Percentiles rank a stretch among this genome's conserved stretches.
phyloP scores from a whole-genome alignment of 2,113 vertebrate species.

The Podarcis muralis region DNA sequence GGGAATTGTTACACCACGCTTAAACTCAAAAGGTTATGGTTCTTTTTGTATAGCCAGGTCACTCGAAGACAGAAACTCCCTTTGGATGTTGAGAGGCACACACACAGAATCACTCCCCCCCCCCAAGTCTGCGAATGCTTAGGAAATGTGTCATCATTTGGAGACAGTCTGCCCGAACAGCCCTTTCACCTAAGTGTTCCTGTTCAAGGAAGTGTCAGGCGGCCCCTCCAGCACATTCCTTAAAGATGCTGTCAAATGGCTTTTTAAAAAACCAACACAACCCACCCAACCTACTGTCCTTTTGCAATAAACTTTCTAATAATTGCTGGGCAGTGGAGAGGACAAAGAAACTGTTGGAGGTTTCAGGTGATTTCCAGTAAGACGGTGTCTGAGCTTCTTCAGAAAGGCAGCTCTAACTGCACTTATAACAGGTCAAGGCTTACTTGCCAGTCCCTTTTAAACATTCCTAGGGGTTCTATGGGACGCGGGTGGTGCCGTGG shows the following conservation, averaged over 20 bases:
- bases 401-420: neutral
- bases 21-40: neutral
- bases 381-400: neutral
- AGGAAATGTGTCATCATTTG: neutral
- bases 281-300: neutral
- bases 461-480: neutral
- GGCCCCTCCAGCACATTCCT: conserved; percentile 3
- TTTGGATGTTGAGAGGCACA: neutral
- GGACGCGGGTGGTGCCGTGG: no score
- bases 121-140: neutral
- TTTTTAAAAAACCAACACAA: neutral
- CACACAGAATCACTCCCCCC: neutral
- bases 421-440: neutral
- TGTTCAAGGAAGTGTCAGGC: neutral
- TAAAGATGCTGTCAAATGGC: neutral
- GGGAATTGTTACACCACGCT: neutral
- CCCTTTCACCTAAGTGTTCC: conserved; percentile 8
- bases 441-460: neutral
- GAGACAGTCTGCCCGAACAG: neutral
- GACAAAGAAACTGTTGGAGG: neutral
- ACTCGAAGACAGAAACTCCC: neutral
- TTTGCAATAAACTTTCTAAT: neutral
- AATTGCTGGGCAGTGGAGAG: neutral
- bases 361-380: conserved; percentile 7
- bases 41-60: neutral